Percentiles rank a stretch among this genome's conserved stretches.
Evolutionary conservation across 2,888 invertebrate species (phyloP).

Genomic region (Meiosimyza decipiens): DNA sequence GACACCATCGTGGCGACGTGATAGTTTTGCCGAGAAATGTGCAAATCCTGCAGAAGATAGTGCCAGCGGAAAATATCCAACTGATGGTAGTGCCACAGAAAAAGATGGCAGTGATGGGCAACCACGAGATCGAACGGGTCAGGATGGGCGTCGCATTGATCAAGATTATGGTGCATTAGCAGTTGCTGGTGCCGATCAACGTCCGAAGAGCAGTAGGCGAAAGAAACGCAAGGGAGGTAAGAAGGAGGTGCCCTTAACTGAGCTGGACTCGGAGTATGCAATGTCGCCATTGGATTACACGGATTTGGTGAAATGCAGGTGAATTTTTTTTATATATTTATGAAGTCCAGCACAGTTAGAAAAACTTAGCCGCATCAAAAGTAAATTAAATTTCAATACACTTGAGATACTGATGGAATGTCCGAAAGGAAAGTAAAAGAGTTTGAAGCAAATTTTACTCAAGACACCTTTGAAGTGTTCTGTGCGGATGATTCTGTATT

Average conservation of each 20-base stretch:
- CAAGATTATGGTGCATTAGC: background rate
- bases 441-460: too few species aligned
- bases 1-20: conserved; percentile 58
- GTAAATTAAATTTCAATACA: too few species aligned
- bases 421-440: too few species aligned
- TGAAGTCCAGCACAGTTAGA: too few species aligned
- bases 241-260: conserved; percentile 15
- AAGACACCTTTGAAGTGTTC: too few species aligned
- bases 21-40: conserved; percentile 58
- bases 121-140: background rate
- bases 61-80: conserved; percentile 33
- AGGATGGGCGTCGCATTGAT: background rate
- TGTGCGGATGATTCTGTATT: too few species aligned
- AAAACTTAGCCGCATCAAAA: too few species aligned
- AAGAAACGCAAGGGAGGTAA: conserved; percentile 1
- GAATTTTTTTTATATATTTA: conserved; percentile 26
- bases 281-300: conserved; percentile 56
- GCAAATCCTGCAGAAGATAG: conserved; percentile 38
- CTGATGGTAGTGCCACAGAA: conserved; percentile 36
- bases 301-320: conserved; percentile 65
- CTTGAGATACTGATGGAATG: too few species aligned
- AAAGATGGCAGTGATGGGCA: conserved; percentile 31
- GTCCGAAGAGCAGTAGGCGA: background rate
- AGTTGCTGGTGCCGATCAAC: background rate
- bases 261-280: conserved; percentile 54